phyloP scores from a whole-genome alignment of 1,140 invertebrate species.

The Solenopsis fugax region DNA sequence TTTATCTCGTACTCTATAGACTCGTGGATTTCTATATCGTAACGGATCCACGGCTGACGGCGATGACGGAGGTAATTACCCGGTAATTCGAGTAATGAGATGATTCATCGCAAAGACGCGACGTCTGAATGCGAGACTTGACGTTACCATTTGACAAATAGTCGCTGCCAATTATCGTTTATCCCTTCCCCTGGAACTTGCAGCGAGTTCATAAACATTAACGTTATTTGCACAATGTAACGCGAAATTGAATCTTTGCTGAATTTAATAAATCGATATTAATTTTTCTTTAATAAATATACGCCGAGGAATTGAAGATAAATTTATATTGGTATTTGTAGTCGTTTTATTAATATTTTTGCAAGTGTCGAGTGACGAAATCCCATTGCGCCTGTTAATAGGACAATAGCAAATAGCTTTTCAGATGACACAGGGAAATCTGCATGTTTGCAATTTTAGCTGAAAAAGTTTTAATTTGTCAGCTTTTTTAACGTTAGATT shows the following conservation, averaged over 20 bases:
- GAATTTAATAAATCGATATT: not conserved
- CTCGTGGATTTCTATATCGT: not conserved
- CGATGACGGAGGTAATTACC: conserved; percentile 50
- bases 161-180: conserved; percentile 14
- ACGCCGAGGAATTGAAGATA: not conserved
- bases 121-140: conserved; percentile 27
- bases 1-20: not conserved
- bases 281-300: not conserved
- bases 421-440: not conserved
- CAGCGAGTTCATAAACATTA: not conserved
- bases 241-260: not conserved
- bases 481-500: not conserved
- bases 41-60: not conserved
- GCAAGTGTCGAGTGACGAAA: not conserved
- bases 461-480: not conserved
- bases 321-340: conserved; percentile 1
- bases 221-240: not conserved
- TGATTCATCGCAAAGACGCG: conserved; percentile 46
- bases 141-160: conserved; percentile 19
- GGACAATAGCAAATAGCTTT: not conserved
- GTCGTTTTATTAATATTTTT: conserved; percentile 14
- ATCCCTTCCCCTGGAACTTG: not conserved
- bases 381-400: not conserved
- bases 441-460: not conserved
- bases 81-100: conserved; percentile 53